A percentile compares a stretch with the other conserved stretches of the same genome.
Conservation (phyloP, 2,888 invertebrate genomes). For the Augiades crinisus region DNA sequence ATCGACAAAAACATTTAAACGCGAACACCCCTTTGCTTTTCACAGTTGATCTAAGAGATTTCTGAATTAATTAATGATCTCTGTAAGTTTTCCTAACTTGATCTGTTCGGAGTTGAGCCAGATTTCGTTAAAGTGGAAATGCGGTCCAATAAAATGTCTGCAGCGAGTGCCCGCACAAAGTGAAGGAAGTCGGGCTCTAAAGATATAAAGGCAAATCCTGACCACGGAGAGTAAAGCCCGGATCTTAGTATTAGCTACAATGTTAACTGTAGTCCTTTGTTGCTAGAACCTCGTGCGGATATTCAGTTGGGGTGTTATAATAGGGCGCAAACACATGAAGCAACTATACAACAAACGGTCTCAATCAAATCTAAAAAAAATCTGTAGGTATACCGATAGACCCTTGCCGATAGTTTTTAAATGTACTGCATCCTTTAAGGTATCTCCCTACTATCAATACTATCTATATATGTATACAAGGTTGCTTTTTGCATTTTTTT, state of each 20-base stretch:
- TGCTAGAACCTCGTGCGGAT: neutral
- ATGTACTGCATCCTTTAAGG: no score
- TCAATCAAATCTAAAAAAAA: no score
- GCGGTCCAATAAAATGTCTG: neutral
- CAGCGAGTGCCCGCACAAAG: conserved; percentile 1
- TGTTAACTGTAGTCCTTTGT: conserved; percentile 4
- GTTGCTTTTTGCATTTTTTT: no score
- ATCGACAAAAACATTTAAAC: neutral
- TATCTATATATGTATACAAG: no score
- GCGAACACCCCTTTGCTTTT: neutral
- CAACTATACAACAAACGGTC: no score
- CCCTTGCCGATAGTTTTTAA: no score
- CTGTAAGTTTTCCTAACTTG: neutral
- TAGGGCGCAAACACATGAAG: no score
- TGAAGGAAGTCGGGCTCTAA: neutral
- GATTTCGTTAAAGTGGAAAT: neutral
- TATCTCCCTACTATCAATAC: no score
- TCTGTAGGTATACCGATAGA: no score
- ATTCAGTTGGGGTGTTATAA: neutral
- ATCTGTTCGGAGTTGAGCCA: neutral
- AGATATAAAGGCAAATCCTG: conserved; percentile 7
- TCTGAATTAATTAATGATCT: neutral
- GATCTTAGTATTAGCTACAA: neutral
- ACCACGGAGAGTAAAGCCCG: neutral
- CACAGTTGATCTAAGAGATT: neutral